phyloP scores from a whole-genome alignment of 2,113 vertebrate species.

The Laticauda colubrina region DNA sequence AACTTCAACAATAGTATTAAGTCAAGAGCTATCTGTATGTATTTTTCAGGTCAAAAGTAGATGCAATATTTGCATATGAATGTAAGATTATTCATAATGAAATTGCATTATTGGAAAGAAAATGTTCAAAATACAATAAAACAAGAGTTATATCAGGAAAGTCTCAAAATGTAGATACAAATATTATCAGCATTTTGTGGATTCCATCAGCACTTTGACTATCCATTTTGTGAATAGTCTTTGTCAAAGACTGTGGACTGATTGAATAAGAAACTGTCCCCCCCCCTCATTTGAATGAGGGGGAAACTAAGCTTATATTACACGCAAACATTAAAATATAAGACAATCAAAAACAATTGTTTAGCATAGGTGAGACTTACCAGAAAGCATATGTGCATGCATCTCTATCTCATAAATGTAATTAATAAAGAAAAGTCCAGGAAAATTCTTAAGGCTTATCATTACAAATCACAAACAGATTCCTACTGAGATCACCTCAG shows the following conservation, averaged over 20 bases:
- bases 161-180: conserved; percentile 54
- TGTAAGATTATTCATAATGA: conserved; percentile 23
- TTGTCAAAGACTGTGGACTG: conserved; percentile 39
- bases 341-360: neutral
- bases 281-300: neutral
- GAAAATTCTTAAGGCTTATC: neutral
- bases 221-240: neutral
- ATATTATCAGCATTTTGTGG: conserved; percentile 55
- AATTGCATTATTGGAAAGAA: neutral
- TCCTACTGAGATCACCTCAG: neutral
- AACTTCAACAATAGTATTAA: neutral
- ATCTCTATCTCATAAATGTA: neutral
- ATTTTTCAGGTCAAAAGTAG: conserved; percentile 23
- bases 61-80: neutral
- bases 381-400: neutral
- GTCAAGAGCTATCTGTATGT: neutral
- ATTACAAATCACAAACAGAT: neutral
- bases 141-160: conserved; percentile 43
- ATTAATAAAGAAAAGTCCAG: neutral
- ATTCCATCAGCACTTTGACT: neutral
- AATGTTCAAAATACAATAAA: conserved; percentile 27
- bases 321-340: neutral
- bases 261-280: conserved; percentile 42
- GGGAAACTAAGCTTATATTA: neutral
- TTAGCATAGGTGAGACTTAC: neutral